Conservation (phyloP, 2,113 vertebrate species). For the Channa argus region DNA sequence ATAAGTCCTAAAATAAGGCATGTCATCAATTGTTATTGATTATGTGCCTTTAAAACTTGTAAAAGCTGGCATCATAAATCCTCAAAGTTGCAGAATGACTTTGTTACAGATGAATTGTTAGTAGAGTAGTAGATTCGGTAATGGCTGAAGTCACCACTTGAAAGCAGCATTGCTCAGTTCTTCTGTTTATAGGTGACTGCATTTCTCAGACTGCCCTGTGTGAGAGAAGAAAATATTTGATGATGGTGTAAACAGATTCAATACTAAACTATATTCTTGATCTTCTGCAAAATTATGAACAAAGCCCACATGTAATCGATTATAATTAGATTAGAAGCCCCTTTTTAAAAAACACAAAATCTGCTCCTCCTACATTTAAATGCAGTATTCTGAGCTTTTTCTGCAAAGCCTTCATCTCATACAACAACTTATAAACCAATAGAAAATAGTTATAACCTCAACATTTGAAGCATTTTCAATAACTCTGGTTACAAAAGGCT, state of each 20-base stretch:
- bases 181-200: background rate
- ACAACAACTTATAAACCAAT: too few species aligned
- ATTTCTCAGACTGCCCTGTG: background rate
- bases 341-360: too few species aligned
- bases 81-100: too few species aligned
- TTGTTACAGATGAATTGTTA: background rate
- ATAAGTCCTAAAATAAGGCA: background rate
- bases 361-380: too few species aligned
- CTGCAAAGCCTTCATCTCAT: background rate
- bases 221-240: background rate
- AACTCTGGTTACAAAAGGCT: slow-evolving; percentile 2
- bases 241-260: too few species aligned
- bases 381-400: background rate
- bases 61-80: background rate
- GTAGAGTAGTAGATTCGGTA: background rate
- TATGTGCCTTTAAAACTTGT: background rate
- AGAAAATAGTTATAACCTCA: slow-evolving; percentile 8
- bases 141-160: slow-evolving; percentile 29
- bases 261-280: background rate
- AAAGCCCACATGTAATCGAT: too few species aligned
- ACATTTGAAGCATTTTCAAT: slow-evolving; percentile 32
- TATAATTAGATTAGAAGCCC: too few species aligned
- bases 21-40: too few species aligned
- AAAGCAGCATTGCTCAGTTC: slow-evolving; percentile 9
- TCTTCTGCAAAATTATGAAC: background rate